phyloP scores from a whole-genome alignment of 2,888 invertebrate species.

The Clivina fossor region DNA sequence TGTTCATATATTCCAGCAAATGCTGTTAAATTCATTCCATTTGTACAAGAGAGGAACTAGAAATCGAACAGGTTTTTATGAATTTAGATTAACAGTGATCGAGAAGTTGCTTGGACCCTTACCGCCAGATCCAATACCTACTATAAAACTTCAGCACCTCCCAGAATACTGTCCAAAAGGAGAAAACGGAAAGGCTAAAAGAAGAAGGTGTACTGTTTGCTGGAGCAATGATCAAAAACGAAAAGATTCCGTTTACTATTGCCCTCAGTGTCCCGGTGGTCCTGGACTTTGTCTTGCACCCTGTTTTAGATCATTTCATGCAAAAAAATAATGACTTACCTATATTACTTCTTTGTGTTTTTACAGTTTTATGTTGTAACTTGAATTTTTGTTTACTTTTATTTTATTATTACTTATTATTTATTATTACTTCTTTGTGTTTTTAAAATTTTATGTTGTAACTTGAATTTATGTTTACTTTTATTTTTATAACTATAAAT shows the following conservation, averaged over 20 bases:
- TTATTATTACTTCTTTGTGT: too few species aligned
- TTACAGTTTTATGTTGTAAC: too few species aligned
- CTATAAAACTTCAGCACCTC: conserved; percentile 23
- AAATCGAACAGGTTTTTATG: conserved; percentile 33
- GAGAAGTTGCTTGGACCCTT: conserved; percentile 35
- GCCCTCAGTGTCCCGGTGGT: conserved; percentile 18
- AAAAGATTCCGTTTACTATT: conserved; percentile 28
- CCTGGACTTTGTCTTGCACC: conserved; percentile 21
- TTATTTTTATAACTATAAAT: too few species aligned
- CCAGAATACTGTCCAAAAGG: conserved; percentile 35
- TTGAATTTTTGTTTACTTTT: too few species aligned
- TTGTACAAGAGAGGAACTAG: conserved; percentile 6
- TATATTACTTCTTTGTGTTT: too few species aligned
- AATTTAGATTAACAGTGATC: conserved; percentile 33
- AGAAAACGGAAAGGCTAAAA: conserved; percentile 29
- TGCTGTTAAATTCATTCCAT: conserved; percentile 11
- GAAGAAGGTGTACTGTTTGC: conserved; percentile 24
- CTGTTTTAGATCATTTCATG: conserved; percentile 5
- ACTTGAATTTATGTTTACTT: too few species aligned
- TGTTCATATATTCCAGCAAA: conserved; percentile 38
- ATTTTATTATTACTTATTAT: too few species aligned
- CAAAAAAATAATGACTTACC: too few species aligned
- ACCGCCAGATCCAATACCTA: conserved; percentile 28
- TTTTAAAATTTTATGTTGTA: too few species aligned
- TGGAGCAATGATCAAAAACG: conserved; percentile 11